A percentile compares a stretch with the other conserved stretches of the same genome.
These are phyloP conservation scores for Enteromius afrohamiltoni DNA, from an alignment of 2,797 vertebrate genomes.

Conservation along the genomic window DNA sequence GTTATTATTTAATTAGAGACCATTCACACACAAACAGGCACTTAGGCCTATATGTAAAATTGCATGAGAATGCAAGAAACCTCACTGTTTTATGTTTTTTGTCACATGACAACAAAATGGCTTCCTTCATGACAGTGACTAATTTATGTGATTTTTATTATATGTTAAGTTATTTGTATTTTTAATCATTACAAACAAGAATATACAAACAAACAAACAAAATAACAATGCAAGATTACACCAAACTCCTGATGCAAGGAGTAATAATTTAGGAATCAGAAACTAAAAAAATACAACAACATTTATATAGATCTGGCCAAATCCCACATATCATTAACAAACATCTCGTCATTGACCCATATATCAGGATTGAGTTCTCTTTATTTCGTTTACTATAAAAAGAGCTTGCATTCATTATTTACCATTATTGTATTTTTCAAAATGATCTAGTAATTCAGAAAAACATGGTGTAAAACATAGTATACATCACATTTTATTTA, in stretches of 20 bases:
- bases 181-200: neutral
- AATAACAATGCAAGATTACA: neutral
- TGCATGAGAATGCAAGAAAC: neutral
- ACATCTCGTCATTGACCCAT: neutral
- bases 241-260: neutral
- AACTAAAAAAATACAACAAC: neutral
- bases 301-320: neutral
- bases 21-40: neutral
- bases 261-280: neutral
- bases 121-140: neutral
- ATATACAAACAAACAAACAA: accelerated
- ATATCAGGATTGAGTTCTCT: neutral
- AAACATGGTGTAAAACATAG: neutral
- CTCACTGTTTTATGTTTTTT: neutral
- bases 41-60: neutral
- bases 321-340: neutral
- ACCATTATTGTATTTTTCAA: neutral
- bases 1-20: neutral
- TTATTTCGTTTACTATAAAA: neutral
- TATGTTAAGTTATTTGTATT: neutral
- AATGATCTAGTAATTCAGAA: neutral
- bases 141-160: neutral
- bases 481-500: neutral
- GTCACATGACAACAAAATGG: constrained; percentile 15
- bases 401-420: neutral